Percentiles rank a stretch among this genome's conserved stretches.
Evolutionary conservation across 1,140 invertebrate species (phyloP).

Genomic region (Sweltsa coloradensis): DNA sequence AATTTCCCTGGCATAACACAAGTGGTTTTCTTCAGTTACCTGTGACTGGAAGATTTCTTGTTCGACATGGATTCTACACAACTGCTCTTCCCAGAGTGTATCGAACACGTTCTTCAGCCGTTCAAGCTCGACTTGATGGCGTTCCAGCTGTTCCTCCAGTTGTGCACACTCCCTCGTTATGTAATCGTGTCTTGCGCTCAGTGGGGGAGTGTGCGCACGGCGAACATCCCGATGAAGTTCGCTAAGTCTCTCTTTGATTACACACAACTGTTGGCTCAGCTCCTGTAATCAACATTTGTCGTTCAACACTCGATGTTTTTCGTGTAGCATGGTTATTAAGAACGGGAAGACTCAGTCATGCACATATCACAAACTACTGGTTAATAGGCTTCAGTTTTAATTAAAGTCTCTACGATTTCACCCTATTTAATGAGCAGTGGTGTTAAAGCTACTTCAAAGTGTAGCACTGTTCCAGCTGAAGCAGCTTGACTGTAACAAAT

Average conservation of each 20-base stretch:
- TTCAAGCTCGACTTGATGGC: conserved; percentile 49
- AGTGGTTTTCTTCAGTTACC: conserved; percentile 24
- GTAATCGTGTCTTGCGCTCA: conserved; percentile 41
- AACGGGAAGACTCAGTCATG: too few relatives aligned
- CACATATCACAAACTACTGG: too few relatives aligned
- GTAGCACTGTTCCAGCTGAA: too few relatives aligned
- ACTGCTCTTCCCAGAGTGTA: conserved; percentile 52
- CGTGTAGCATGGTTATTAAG: too few relatives aligned
- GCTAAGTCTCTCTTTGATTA: conserved; percentile 46
- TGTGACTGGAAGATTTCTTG: conserved; percentile 54
- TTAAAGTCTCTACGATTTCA: too few relatives aligned
- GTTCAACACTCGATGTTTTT: too few relatives aligned
- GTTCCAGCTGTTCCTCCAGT: conserved; percentile 47
- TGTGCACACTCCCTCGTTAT: conserved; percentile 44
- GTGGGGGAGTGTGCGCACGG: conserved; percentile 41
- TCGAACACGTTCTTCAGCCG: conserved; percentile 45
- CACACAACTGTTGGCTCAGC: conserved; percentile 45
- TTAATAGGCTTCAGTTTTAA: too few relatives aligned
- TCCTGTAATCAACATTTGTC: too few relatives aligned
- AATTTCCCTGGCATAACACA: neutral
- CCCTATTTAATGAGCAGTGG: too few relatives aligned
- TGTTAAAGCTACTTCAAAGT: too few relatives aligned
- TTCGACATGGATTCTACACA: conserved; percentile 51
- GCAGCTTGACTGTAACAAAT: too few relatives aligned
- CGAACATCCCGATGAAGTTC: conserved; percentile 49